Base-by-base conservation (phyloP, 2,797 vertebrate species). In the Rhinatrema bivittatum region DNA sequence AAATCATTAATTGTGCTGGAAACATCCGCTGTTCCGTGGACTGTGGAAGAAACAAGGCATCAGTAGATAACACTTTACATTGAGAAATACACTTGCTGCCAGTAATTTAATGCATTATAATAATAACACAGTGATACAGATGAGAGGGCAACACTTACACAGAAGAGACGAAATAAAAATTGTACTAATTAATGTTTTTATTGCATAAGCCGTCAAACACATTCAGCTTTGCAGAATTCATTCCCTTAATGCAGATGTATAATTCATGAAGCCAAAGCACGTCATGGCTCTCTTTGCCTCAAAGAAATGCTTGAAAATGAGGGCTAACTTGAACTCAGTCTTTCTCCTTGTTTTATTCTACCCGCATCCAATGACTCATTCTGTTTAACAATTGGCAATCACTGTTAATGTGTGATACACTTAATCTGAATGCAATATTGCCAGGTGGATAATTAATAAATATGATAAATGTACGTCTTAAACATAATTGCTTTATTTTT, bases 131-230 rank as follows among this genome's bases (percentile, higher is more conserved):
- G 18, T 42, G 32, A 42, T 43, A 37, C 44, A 54, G 39, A 43
- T 42, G 39, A 42, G 33, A 47, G 46, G 39, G 43, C 50, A 53
- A 47, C 44, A 37, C 29, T 44, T 49, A 46, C 34, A 39, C 39
- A 53, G 39, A 42, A 23, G 22, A 46, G 45, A 38, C 35, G 36
- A 29, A 58, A 45, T 50, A 20, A 45, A 44, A 50, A 36, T 36
- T 40, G 41, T 42, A 46, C 46, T 53, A 53, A 53, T 53, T 53
- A 59, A 53, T 53, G 50, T 59, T 59, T 52, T 58, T 49, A 42
- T 50, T 34, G 50, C 27, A 53, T 42, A 59, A 53, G 45, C 41
- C 39, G 53, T 46, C 53, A 50, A 50, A 53, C 34, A 53, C 52
- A 53, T 42, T 53, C 45, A 58, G 50, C 45, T 53, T 50, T 53